Conservation (phyloP, 2,113 vertebrate genomes). For the Seriola dumerili region DNA sequence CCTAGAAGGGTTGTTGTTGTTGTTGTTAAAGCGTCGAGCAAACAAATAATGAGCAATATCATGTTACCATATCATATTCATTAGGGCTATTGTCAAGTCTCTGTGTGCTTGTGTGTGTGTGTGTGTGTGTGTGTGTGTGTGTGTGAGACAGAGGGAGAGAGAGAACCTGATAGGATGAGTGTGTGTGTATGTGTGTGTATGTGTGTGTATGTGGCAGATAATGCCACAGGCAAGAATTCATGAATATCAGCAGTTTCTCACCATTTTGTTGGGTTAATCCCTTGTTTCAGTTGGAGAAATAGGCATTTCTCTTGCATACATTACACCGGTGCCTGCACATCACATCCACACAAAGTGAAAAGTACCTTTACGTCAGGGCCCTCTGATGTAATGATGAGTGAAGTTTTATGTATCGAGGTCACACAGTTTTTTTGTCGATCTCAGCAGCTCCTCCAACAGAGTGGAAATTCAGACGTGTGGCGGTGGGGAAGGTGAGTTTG, state of each 20-base stretch:
- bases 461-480: slow-evolving; percentile 29
- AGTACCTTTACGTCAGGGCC: slow-evolving; percentile 40
- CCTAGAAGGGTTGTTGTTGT: slow-evolving; percentile 49
- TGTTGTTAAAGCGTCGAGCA: slow-evolving; percentile 45
- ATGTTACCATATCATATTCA: slow-evolving; percentile 57
- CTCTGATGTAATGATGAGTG: slow-evolving; percentile 56
- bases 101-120: slow-evolving; percentile 19
- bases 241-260: slow-evolving; percentile 81
- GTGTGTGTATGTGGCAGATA: slow-evolving; percentile 52
- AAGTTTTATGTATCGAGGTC: slow-evolving; percentile 55
- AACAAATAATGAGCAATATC: slow-evolving; percentile 67
- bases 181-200: slow-evolving; percentile 18
- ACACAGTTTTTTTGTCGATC: slow-evolving; percentile 28
- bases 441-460: slow-evolving; percentile 51
- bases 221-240: slow-evolving; percentile 78
- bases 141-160: background rate
- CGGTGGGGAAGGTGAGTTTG: slow-evolving; percentile 25
- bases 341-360: slow-evolving; percentile 49
- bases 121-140: slow-evolving; percentile 4
- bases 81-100: slow-evolving; percentile 53
- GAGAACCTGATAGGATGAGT: slow-evolving; percentile 37
- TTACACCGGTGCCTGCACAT: slow-evolving; percentile 57
- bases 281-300: slow-evolving; percentile 76
- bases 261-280: slow-evolving; percentile 77
- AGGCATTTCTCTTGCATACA: slow-evolving; percentile 64